Conservation (phyloP, 2,888 invertebrate species). For the Drosophila maculinotata region DNA sequence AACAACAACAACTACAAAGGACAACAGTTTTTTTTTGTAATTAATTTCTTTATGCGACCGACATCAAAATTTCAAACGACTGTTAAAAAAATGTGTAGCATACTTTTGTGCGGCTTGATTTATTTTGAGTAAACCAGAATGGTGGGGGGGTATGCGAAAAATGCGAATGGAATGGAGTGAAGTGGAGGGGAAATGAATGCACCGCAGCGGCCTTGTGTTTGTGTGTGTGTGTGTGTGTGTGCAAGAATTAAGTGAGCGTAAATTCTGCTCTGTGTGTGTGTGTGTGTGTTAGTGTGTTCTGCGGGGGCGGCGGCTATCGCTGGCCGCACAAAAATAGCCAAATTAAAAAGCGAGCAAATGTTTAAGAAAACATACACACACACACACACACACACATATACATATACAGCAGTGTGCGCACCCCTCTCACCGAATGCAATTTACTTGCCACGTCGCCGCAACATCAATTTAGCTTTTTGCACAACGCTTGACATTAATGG, state of each 20-base stretch:
- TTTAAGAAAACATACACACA: slow-evolving; percentile 44
- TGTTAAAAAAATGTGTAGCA: slow-evolving; percentile 51
- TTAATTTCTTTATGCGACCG: slow-evolving; percentile 48
- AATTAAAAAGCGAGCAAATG: slow-evolving; percentile 60
- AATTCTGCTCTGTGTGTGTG: slow-evolving; percentile 20
- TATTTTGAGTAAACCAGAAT: slow-evolving; percentile 50
- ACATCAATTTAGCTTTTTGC: slow-evolving; percentile 44
- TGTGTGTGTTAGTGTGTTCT: slow-evolving; percentile 10
- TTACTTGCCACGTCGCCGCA: slow-evolving; percentile 42
- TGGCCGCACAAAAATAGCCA: slow-evolving; percentile 63
- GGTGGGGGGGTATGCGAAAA: no score
- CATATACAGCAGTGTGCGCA: no score
- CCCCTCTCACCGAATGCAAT: slow-evolving; percentile 45
- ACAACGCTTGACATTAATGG: slow-evolving; percentile 54
- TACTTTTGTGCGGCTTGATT: slow-evolving; percentile 65
- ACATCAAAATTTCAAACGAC: slow-evolving; percentile 43
- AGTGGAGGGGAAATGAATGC: slow-evolving; percentile 23
- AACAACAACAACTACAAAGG: slow-evolving; percentile 27
- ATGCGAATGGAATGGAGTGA: slow-evolving; percentile 16
- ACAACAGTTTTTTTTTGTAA: slow-evolving; percentile 50
- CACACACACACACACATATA: slow-evolving; percentile 1
- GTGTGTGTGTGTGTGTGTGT: slow-evolving; percentile 19
- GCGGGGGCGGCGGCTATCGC: no score
- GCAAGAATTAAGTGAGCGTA: slow-evolving; percentile 54
- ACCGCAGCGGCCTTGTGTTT: no score